These are phyloP conservation scores for Aythya fuligula DNA, from an alignment of 2,797 vertebrate species.

Conservation along the genomic window DNA sequence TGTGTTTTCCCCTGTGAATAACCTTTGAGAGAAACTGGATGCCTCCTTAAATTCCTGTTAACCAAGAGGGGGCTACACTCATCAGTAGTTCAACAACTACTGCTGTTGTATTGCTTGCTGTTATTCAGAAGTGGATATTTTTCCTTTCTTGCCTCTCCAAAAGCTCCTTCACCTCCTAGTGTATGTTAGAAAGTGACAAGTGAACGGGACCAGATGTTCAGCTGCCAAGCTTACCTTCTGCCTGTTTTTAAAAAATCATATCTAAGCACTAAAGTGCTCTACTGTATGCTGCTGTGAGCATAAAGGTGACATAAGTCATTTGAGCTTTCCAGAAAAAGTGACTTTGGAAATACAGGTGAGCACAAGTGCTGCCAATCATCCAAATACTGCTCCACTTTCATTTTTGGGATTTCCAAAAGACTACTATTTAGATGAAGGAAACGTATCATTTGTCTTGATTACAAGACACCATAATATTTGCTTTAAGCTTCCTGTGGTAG, in stretches of 20 bases:
- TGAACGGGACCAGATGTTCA: conserved; percentile 53
- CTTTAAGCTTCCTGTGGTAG: conserved; percentile 12
- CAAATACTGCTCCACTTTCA: conserved; percentile 9
- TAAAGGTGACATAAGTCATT: neutral
- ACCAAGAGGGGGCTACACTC: neutral
- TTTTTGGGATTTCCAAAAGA: neutral
- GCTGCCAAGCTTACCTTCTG: conserved; percentile 26
- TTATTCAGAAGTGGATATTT: neutral
- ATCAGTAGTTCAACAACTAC: neutral
- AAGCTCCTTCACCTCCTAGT: neutral
- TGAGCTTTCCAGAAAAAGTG: neutral
- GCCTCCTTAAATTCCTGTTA: neutral
- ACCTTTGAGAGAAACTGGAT: neutral
- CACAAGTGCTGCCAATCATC: neutral
- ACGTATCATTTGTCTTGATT: conserved; percentile 32
- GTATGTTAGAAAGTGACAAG: neutral
- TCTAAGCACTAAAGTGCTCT: neutral
- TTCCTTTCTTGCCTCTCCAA: neutral
- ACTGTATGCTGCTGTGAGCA: neutral
- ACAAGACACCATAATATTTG: conserved; percentile 42
- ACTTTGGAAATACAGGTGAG: conserved; percentile 45
- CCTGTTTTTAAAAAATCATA: conserved; percentile 23
- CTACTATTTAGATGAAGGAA: conserved; percentile 10
- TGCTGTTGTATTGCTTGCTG: neutral
- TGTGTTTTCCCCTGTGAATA: neutral